Conservation (phyloP, 2,113 vertebrate species). For the Isurus oxyrinchus region DNA sequence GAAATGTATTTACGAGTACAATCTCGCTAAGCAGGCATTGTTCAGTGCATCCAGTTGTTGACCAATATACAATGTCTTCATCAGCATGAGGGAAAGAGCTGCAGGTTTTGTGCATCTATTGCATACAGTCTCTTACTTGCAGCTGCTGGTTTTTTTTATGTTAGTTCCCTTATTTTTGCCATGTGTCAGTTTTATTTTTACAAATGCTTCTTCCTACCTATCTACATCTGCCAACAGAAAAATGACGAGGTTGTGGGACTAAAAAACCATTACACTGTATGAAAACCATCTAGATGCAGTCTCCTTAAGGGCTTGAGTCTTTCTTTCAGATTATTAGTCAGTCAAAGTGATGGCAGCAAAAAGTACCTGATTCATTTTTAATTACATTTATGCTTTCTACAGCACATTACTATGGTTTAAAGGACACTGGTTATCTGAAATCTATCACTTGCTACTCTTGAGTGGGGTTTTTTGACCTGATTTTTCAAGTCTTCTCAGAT, state of each 20-base stretch:
- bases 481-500: constrained; percentile 5
- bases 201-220: not conserved
- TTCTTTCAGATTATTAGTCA: not conserved
- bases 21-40: not conserved
- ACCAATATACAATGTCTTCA: not conserved
- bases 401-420: not conserved
- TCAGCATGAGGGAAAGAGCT: not conserved
- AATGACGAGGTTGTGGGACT: not conserved
- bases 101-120: not conserved
- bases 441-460: not conserved
- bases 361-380: not conserved
- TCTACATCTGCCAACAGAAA: not conserved
- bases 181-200: not conserved
- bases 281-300: not conserved
- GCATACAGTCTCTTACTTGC: not conserved
- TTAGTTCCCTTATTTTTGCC: not conserved
- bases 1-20: not conserved
- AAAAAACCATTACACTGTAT: not conserved
- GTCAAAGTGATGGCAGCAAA: not conserved
- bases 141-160: not conserved
- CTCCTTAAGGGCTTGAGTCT: not conserved
- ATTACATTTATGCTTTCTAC: not conserved
- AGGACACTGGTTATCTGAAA: not conserved
- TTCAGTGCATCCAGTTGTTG: not conserved
- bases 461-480: too few species aligned